phyloP scores from a whole-genome alignment of 2,888 invertebrate genomes.

The Creontiades dilutus region DNA sequence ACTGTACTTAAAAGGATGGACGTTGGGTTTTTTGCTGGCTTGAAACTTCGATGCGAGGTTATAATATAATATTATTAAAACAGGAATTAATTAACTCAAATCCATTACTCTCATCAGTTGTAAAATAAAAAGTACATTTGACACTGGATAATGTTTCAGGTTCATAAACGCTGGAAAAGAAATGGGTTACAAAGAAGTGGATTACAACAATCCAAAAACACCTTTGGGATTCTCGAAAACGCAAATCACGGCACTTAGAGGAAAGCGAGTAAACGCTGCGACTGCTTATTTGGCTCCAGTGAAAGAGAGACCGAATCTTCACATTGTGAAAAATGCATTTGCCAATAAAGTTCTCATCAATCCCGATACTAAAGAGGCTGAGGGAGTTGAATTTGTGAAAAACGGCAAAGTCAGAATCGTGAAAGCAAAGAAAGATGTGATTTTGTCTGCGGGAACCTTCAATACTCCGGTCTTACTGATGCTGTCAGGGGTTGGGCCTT shows the following conservation, averaged over 20 bases:
- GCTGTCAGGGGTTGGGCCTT: constrained; percentile 87
- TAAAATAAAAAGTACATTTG: too few species aligned
- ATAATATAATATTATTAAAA: too few species aligned
- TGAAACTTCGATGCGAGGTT: too few species aligned
- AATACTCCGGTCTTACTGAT: constrained; percentile 88
- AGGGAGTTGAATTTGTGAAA: constrained; percentile 81
- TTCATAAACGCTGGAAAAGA: constrained; percentile 85
- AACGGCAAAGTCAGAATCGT: constrained; percentile 79
- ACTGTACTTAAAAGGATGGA: too few species aligned
- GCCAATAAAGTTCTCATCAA: constrained; percentile 82
- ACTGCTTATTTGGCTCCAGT: constrained; percentile 75
- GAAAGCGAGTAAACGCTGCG: constrained; percentile 74
- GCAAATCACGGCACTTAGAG: constrained; percentile 74
- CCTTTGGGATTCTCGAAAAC: constrained; percentile 74
- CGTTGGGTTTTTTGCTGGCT: too few species aligned
- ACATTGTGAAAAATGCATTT: constrained; percentile 81
- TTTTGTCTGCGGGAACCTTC: constrained; percentile 87
- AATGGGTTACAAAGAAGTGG: constrained; percentile 85
- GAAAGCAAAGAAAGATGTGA: constrained; percentile 83
- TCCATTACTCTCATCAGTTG: too few species aligned
- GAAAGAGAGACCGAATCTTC: constrained; percentile 79
- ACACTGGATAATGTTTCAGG: constrained; percentile 74
- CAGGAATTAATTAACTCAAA: too few species aligned
- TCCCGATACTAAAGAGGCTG: constrained; percentile 79
- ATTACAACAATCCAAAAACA: constrained; percentile 78